These are phyloP conservation scores for Crotalus tigris DNA, from an alignment of 2,113 vertebrate species.

Conservation along the genomic window DNA sequence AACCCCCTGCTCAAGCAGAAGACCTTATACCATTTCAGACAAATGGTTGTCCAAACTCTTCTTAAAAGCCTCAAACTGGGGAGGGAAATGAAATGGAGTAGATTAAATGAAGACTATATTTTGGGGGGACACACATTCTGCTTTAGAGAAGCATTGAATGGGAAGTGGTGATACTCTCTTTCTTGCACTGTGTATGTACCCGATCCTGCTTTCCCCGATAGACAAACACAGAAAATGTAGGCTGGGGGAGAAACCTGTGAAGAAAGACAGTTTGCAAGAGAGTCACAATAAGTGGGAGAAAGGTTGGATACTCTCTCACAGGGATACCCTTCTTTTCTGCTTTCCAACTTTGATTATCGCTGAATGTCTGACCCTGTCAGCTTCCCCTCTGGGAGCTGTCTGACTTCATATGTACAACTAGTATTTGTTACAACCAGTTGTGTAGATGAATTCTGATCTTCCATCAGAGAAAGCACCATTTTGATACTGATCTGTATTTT, in stretches of 20 bases:
- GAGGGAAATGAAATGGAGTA: background rate
- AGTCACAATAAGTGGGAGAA: background rate
- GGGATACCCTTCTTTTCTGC: background rate
- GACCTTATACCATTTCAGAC: too few species aligned
- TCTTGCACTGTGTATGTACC: background rate
- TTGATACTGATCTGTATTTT: background rate
- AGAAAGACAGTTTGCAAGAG: background rate
- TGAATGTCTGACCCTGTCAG: background rate
- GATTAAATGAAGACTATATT: background rate
- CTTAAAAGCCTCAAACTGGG: background rate
- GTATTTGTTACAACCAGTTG: background rate
- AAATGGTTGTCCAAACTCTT: too few species aligned
- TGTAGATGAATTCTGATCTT: background rate
- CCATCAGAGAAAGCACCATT: background rate
- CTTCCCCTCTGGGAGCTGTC: background rate
- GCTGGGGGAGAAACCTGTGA: background rate
- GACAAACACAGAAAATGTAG: background rate
- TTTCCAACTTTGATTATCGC: background rate
- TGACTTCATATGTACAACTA: background rate
- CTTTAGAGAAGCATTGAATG: background rate
- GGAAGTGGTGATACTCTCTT: background rate
- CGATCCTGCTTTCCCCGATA: background rate
- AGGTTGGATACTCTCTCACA: background rate
- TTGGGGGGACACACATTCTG: background rate
- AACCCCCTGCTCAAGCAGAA: background rate